These are phyloP conservation scores for Phoxinus dragarum DNA, from an alignment of 2,797 vertebrate genomes.

Conservation along the genomic window DNA sequence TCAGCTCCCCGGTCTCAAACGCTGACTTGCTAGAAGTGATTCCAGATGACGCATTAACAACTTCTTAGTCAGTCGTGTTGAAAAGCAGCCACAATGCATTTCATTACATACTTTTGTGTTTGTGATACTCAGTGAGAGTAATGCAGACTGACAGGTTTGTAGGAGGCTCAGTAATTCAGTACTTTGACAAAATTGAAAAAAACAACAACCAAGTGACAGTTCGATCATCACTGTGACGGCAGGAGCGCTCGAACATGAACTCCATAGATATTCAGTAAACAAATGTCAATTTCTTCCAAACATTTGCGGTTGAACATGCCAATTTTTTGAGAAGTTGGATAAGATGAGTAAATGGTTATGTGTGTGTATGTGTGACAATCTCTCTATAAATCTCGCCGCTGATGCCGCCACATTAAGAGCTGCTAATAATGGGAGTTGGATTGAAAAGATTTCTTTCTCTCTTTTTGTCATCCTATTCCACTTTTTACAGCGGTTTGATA, in stretches of 20 bases:
- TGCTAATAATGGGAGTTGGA: constrained; percentile 61
- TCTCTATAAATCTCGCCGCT: constrained; percentile 63
- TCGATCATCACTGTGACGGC: not conserved
- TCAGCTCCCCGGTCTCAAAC: not conserved
- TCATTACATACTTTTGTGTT: not conserved
- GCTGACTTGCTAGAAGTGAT: constrained; percentile 28
- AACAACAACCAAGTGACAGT: not conserved
- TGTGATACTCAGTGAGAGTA: not conserved
- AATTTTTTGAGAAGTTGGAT: constrained; percentile 13
- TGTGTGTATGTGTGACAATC: constrained; percentile 50
- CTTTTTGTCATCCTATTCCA: not conserved
- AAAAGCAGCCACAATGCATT: constrained; percentile 7
- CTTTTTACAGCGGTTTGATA: constrained; percentile 6
- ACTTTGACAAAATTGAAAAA: not conserved
- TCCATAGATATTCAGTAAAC: constrained; percentile 14
- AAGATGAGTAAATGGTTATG: constrained; percentile 8
- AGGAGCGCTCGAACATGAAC: not conserved
- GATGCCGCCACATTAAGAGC: constrained; percentile 67
- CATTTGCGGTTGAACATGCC: not conserved
- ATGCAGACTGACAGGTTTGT: not conserved
- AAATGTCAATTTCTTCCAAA: constrained; percentile 6
- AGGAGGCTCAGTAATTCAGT: not conserved
- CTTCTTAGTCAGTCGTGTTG: not conserved
- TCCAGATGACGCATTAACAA: constrained; percentile 21
- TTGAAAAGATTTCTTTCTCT: constrained; percentile 49